Base-by-base conservation (phyloP, 2,797 vertebrate genomes). In the Aldrovandia affinis region DNA sequence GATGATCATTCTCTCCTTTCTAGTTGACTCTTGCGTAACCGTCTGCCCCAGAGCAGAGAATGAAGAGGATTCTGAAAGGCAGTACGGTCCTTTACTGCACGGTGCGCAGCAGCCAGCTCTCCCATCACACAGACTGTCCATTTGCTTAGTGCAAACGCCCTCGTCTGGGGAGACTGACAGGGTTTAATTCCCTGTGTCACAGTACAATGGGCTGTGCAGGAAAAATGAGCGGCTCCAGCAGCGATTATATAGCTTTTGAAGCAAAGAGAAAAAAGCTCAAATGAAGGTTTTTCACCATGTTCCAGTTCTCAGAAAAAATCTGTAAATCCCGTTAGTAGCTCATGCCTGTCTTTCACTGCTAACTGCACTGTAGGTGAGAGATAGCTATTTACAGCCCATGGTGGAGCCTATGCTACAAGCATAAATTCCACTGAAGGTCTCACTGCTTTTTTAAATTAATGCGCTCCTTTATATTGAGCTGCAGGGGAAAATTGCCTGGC, bases 391-490 rank as follows among this genome's bases (percentile, higher is more conserved):
- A 9, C 7, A 65, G 63, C 63, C 63, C n/a, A 28, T 30, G 55
- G 28, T 5, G n/a, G 63, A 65, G 63, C 63, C 8, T 65, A 57
- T 2, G 2, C 18, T 57, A 9, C 25, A 52, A 2, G 25, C 75
- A 50, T 50, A 22, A n/a, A 78, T 78, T 25, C 22, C 44, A 78
- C 50, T 78, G 42, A 78, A 78, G 18, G n/a, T 78, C 70, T 14
- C 70, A 42, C 44, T 52, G 44, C 10, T 25, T 20, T 52, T 78
- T 44, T 28, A 52, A 25, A 78, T 78, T 52, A 52, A 78, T 78
- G 44, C 42, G 7, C 52, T 78, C 25, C 47, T 78, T 50, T 78
- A 6, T 78, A 6, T 30, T 50, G 6, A n/a, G 44, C 42, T 52
- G 20, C 44, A 78, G 44, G 52, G 77, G 55, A 50, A 78, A 52